Evolutionary conservation across 2,113 vertebrate species (phyloP).

Genomic region (Eulemur rufifrons): DNA sequence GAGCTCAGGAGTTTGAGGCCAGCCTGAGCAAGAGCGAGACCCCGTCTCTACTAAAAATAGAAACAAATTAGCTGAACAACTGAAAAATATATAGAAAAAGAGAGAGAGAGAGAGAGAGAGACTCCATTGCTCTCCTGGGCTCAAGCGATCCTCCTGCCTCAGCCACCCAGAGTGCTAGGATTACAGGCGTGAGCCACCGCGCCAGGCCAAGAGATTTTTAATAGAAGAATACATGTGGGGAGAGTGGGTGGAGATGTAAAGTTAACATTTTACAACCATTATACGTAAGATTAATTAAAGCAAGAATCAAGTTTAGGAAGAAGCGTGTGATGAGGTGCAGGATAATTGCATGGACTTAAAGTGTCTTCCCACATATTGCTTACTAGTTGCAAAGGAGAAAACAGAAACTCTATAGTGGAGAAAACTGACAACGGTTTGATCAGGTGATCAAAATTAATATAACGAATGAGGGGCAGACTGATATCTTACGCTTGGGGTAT

Average conservation of each 20-base stretch:
- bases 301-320: background rate
- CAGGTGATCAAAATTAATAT: background rate
- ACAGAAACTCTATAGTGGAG: background rate
- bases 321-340: background rate
- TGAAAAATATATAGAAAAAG: background rate
- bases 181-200: too few relatives aligned
- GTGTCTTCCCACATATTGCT: background rate
- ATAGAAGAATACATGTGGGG: background rate
- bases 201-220: background rate
- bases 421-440: background rate
- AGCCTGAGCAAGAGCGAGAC: too few relatives aligned
- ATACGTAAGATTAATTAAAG: background rate
- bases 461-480: background rate
- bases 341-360: background rate
- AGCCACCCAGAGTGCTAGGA: too few relatives aligned
- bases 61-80: too few relatives aligned
- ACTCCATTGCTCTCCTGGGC: too few relatives aligned
- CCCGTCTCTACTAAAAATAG: too few relatives aligned
- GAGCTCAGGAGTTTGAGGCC: too few relatives aligned
- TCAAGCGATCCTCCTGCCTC: too few relatives aligned
- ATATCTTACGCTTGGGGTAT: background rate
- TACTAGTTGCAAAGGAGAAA: background rate
- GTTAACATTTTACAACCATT: background rate
- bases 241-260: background rate
- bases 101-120: background rate